Evolutionary conservation across 2,113 vertebrate species (phyloP).

Genomic region (Amazona vittata): DNA sequence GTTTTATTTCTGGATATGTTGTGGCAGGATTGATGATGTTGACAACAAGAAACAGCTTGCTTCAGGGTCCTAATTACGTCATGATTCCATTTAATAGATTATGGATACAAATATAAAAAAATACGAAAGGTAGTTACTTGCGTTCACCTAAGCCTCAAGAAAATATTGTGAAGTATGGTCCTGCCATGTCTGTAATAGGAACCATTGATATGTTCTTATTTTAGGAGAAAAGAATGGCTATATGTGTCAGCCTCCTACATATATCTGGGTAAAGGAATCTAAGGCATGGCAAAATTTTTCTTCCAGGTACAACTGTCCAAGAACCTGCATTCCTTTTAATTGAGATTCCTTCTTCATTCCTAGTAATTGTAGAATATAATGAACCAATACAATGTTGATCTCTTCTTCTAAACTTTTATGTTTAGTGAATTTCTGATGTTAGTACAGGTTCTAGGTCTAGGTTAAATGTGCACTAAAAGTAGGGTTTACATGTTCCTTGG

Average conservation of each 20-base stretch:
- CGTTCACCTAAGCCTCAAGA: not conserved
- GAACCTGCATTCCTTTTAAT: fast-evolving
- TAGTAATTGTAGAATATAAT: not conserved
- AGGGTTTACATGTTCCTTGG: not conserved
- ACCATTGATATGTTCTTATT: not conserved
- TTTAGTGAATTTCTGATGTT: not conserved
- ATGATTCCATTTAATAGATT: not conserved
- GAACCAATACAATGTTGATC: not conserved
- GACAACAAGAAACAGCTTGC: not conserved
- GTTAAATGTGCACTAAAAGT: not conserved
- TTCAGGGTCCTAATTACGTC: not conserved
- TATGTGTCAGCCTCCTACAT: not conserved
- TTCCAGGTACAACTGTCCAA: not conserved
- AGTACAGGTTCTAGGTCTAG: not conserved
- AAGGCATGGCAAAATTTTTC: not conserved
- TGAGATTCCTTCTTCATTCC: not conserved
- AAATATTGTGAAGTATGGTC: not conserved
- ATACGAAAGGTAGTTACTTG: not conserved
- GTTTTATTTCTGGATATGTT: not conserved
- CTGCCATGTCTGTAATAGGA: not conserved
- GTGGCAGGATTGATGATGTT: not conserved
- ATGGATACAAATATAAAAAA: not conserved
- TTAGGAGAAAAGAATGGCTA: not conserved
- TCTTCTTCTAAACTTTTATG: not conserved
- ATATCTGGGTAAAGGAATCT: not conserved